Evolutionary conservation across 2,113 vertebrate genomes (phyloP), one percentile per base, ranked within the genome.

Genomic region (Varanus komodoensis): DNA sequence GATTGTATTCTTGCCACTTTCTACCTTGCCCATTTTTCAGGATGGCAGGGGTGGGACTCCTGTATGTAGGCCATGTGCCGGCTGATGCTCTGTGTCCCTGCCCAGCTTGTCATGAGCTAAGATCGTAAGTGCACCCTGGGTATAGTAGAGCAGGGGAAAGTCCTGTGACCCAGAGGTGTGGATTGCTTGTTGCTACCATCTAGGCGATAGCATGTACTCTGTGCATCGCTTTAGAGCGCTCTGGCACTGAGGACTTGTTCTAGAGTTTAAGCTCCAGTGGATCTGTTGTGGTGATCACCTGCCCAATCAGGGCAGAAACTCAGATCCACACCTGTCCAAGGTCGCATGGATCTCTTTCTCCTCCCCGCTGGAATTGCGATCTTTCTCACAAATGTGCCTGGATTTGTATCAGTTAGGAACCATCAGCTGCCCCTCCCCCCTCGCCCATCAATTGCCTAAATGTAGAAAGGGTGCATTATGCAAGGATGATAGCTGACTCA

Each of bases 391-490:
- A 44, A 44, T 44, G 44, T 84, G n/a, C 48, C 25, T 17, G 71
- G 83, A 78, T 80, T 75, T 80, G 50, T 90, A 64, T 90, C 89
- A 90, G 25, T 90, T 71, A 80, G 77, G 84, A 90, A 86, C 75
- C 89, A 80, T 71, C 89, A 54, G 71, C 86, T 86, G 71, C 64
- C 67, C 67, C 83, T 90, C 34, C 64, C 57, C 71, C 75, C 64
- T 80, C 38, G 38, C 38, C 38, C 38, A 44, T 44, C 38, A 44
- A 44, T 11, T 80, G 83, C 83, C 38, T 90, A 90, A 90, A 82
- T 73, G 48, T 90, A 90, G 89, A 90, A 83, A 90, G 52, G n/a
- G 50, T 29, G 80, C 52, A 32, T 90, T 90, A 80, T 86, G 83
- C 84, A 90, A 52, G 48, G 32, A n/a, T 86, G n/a, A 71, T 34